Evolutionary conservation across 2,888 invertebrate species (phyloP), one percentile per base, ranked within the genome.

Genomic region (Archips xylosteana): DNA sequence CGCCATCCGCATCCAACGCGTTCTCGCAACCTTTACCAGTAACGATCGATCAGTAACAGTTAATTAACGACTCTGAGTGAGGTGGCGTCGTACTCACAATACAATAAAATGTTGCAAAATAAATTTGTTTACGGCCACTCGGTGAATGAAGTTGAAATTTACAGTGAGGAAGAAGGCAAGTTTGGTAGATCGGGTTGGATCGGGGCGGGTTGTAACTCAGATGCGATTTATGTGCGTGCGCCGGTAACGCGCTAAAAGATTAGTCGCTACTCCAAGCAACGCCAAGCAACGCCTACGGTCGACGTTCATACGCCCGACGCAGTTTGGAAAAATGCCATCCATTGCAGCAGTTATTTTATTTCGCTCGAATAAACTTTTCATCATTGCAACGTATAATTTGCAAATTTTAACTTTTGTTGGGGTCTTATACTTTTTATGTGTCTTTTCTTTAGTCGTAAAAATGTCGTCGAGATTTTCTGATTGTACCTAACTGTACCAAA

Each of bases 151-250:
- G 83, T 86, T 85, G 81, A 83, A 89, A 90, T 90, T 90, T 90
- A 89, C 87, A 88, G 79, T 75, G 80, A 79, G 83, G 82, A 79
- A 54, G 83, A 85, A 87, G 86, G 88, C 87, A 85, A 86, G 85
- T 85, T 82, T 76, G 83, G 78, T 80, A 81, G 85, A 85, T 88
- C 86, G 84, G 83, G 76, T 83, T 85, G 84, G 84, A 84, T 88
- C 81, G 83, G 86, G 84, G 83, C 80, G 79, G 83, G 79, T 86
- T 89, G 90, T 92, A 91, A 90, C 84, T 92, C 89, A 89, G 81
- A 79, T 77, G 80, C 83, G 85, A 93, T 93, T 93, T 92, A 94
- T 93, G 92, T 92, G 92, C 92, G 91, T 92, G 92, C 91, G 90
- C 89, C 84, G 89, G 83, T 89, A 92, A 92, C 90, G 88, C 82